Conservation (phyloP, 2,113 vertebrate species). For the Sebastes schlegelii region DNA sequence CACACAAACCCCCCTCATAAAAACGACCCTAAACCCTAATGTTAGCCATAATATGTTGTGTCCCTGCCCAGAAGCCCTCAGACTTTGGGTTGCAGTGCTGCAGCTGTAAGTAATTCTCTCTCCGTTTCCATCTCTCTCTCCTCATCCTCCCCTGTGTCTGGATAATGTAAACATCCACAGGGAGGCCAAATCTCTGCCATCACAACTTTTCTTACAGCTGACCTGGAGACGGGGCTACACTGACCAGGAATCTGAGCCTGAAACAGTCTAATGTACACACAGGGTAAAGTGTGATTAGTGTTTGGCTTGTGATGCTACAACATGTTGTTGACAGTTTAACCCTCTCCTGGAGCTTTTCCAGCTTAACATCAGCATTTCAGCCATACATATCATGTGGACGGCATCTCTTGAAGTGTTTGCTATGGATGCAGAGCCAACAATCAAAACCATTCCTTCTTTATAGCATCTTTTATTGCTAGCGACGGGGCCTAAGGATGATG, state of each 20-base stretch:
- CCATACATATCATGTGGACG: neutral
- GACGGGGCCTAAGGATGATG: neutral
- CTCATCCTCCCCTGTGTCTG: constrained; percentile 59
- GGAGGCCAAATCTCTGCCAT: constrained; percentile 52
- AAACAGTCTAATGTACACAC: constrained; percentile 17
- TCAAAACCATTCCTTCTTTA: constrained; percentile 1
- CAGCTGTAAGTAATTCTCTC: constrained; percentile 62
- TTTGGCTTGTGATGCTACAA: constrained; percentile 5
- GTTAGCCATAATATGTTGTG: constrained; percentile 32
- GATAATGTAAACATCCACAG: constrained; percentile 69
- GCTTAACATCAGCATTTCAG: neutral
- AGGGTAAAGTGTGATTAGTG: constrained; percentile 17
- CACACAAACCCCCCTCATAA: constrained; percentile 18
- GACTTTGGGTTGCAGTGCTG: constrained; percentile 29
- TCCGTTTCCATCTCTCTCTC: constrained; percentile 12
- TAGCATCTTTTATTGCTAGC: constrained; percentile 17
- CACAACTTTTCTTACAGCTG: constrained; percentile 36
- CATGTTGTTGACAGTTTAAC: constrained; percentile 21
- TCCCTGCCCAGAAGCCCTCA: constrained; percentile 50
- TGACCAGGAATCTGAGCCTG: constrained; percentile 1
- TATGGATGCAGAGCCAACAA: neutral
- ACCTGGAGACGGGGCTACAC: constrained; percentile 35
- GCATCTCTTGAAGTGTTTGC: neutral
- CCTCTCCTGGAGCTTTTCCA: constrained; percentile 1
- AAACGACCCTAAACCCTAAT: constrained; percentile 25